These are phyloP conservation scores for Orientallactaga bullata DNA, from an alignment of 2,113 vertebrate species.

Conservation along the genomic window DNA sequence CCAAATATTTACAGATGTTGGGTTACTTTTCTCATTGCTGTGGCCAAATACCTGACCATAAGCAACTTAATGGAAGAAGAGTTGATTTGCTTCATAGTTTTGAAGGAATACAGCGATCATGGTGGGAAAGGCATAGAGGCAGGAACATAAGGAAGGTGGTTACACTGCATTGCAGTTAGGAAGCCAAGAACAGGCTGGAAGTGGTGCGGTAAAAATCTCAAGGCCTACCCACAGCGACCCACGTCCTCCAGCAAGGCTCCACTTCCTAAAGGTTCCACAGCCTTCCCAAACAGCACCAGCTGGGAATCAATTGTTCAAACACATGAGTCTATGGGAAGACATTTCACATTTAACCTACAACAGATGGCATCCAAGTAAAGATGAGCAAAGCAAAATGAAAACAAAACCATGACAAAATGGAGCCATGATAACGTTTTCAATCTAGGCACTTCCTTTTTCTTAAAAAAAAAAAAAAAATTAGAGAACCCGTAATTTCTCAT, in stretches of 20 bases:
- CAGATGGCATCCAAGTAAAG: background rate
- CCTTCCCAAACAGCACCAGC: background rate
- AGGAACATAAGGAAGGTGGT: background rate
- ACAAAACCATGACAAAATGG: background rate
- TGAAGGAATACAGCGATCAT: no score
- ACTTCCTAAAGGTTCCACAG: background rate
- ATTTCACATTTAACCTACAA: no score
- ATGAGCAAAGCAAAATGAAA: background rate
- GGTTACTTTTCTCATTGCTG: background rate
- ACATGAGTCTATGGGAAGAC: background rate
- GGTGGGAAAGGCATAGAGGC: background rate
- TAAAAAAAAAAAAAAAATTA: background rate
- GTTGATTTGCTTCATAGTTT: no score
- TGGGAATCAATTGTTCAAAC: background rate
- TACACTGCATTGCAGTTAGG: background rate
- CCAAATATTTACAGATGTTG: background rate
- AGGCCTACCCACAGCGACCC: no score
- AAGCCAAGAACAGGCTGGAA: background rate
- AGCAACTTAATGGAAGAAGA: background rate
- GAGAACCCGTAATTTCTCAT: slow-evolving; percentile 13
- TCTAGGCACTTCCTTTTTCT: background rate
- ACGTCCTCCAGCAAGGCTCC: background rate
- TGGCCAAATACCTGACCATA: background rate
- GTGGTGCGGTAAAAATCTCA: background rate
- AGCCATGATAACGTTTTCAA: background rate